Percentiles rank a stretch among this genome's conserved stretches.
Evolutionary conservation across 2,113 vertebrate genomes (phyloP).

Genomic region (Phalacrocorax pelagicus): DNA sequence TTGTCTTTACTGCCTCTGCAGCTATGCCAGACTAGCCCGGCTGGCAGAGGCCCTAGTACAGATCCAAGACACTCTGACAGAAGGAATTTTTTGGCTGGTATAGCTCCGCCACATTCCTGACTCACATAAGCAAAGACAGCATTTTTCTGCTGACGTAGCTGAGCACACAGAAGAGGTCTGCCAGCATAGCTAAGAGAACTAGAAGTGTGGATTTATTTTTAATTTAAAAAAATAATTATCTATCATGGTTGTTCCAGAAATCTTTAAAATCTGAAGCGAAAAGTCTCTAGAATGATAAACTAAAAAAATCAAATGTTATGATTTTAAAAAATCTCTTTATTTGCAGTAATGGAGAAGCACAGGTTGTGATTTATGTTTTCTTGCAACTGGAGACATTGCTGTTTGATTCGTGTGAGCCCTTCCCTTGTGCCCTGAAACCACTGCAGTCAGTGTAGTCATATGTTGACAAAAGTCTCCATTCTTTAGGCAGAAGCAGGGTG

Average conservation of each 20-base stretch:
- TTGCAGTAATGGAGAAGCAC: neutral
- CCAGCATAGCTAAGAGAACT: neutral
- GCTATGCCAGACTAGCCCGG: neutral
- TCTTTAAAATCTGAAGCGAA: neutral
- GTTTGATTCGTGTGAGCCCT: neutral
- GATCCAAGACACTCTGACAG: neutral
- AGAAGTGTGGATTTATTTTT: neutral
- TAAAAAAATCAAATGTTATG: neutral
- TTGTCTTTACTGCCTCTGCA: neutral
- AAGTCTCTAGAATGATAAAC: neutral
- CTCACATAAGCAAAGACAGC: neutral
- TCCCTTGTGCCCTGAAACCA: neutral
- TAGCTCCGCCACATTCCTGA: neutral
- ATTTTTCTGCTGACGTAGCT: neutral
- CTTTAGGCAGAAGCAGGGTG: neutral
- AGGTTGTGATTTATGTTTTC: neutral
- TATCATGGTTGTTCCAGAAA: neutral
- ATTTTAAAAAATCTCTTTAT: neutral
- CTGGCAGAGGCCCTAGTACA: neutral
- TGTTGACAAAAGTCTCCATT: neutral
- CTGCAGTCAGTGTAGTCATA: neutral
- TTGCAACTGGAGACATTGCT: neutral
- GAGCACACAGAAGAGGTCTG: neutral
- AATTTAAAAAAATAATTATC: neutral
- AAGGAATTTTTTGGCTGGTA: neutral